A percentile compares a stretch with the other conserved stretches of the same genome.
Conservation (phyloP, 2,113 vertebrate species). For the Pseudopodoces humilis region DNA sequence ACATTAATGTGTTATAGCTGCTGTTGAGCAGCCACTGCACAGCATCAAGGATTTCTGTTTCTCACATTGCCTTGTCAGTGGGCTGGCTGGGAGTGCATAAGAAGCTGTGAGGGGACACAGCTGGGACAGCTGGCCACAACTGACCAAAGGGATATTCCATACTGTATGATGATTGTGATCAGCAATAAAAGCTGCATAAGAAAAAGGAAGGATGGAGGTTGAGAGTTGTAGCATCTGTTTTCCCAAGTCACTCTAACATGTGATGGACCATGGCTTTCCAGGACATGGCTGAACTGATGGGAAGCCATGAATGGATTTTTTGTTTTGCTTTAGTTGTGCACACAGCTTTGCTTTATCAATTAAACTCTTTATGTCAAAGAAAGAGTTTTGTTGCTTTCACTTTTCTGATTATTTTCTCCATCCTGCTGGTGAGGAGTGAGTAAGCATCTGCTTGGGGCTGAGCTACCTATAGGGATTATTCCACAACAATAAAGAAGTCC, state of each 20-base stretch:
- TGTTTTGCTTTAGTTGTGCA: neutral
- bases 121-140: neutral
- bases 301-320: neutral
- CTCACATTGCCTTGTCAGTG: neutral
- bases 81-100: neutral
- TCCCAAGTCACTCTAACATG: neutral
- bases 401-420: neutral
- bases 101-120: neutral
- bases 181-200: neutral
- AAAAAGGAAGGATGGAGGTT: neutral
- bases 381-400: neutral
- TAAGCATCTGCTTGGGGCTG: rapidly evolving
- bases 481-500: neutral
- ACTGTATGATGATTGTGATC: neutral
- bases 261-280: neutral
- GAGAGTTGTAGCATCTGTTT: neutral
- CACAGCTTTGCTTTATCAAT: neutral
- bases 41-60: neutral
- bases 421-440: neutral
- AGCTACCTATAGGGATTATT: neutral
- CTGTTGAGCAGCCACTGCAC: neutral
- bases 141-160: neutral
- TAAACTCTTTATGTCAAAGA: neutral
- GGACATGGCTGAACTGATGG: neutral
- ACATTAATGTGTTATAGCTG: neutral